Evolutionary conservation across 2,113 vertebrate genomes (phyloP), one percentile per base, ranked within the genome.

Genomic region (Dolichallabes microphthalmus): DNA sequence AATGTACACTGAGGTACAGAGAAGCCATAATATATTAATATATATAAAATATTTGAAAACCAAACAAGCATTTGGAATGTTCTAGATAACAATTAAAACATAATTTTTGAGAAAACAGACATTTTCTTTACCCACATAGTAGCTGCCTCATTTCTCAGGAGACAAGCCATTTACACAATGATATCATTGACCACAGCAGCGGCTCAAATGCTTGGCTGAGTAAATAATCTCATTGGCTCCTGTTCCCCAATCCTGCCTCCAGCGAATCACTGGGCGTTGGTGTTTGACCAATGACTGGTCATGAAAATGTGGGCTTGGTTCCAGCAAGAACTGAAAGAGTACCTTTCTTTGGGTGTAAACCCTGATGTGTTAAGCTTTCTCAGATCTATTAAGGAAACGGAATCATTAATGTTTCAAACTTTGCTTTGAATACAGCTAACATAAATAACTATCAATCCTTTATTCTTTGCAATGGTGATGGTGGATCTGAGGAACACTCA

Each of bases 271-370:
- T 17, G 30, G 80, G 17, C 17, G 22, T 35, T 32, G 8, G 3
- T 32, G 64, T 53, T 22, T 66, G 63, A 32, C 17, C 27, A 55
- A 14, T 25, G 17, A n/a, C n/a, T 80, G 20, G 30, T 32, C 45
- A 82, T 50, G 35, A 82, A 45, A 68, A 82, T 11, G 15, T 53
- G 25, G 15, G 25, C 35, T 82, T 52, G 80, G 39, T 66, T 82
- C 22, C 20, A 74, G 71, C 11, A 39, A 52, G 19, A 74, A 50
- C 71, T 15, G 22, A n/a, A 12, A n/a, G n/a, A 14, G 7, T 2
- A 27, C 4, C 14, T 27, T 53, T 75, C 25, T 75, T 75, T 27
- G 10, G 20, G n/a, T 74, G 1, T 22, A 39, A 71, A 39, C 1
- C 68, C 32, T 32, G 30, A 69, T 45, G 32, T 22, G 32, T 71